Evolutionary conservation across 1,140 invertebrate genomes (phyloP).

Genomic region (Drosophila chauvacae): DNA sequence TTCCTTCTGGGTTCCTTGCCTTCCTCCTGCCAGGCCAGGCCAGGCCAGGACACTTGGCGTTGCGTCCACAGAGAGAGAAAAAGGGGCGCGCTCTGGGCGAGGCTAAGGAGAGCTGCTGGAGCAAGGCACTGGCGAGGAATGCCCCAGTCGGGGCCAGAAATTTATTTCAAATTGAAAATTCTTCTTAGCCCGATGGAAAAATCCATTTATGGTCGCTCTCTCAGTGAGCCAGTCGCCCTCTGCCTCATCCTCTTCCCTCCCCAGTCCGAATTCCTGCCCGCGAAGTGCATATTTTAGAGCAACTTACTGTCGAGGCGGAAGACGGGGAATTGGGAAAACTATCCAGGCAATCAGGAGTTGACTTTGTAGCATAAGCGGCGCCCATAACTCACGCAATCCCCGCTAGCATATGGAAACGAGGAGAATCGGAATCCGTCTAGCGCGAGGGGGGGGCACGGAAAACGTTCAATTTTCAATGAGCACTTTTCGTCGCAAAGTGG

Average conservation of each 20-base stretch:
- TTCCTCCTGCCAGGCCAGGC: not conserved
- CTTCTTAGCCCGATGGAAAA: slow-evolving; percentile 25
- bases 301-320: slow-evolving; percentile 25
- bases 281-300: slow-evolving; percentile 54
- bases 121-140: slow-evolving; percentile 14
- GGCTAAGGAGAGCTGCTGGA: not conserved
- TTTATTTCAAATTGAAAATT: slow-evolving; percentile 53
- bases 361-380: slow-evolving; percentile 56
- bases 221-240: slow-evolving; percentile 6
- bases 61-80: slow-evolving; percentile 30
- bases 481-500: slow-evolving; percentile 38
- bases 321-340: slow-evolving; percentile 33
- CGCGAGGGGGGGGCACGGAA: slow-evolving; percentile 6
- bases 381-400: slow-evolving; percentile 53
- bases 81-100: not conserved
- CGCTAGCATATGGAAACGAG: slow-evolving; percentile 38
- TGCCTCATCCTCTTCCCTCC: not conserved
- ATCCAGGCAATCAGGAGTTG: slow-evolving; percentile 55
- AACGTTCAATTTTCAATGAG: slow-evolving; percentile 58
- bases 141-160: slow-evolving; percentile 30
- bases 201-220: slow-evolving; percentile 29
- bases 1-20: slow-evolving; percentile 5
- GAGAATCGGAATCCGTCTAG: not conserved
- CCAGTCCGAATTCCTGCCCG: slow-evolving; percentile 29
- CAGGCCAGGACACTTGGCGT: slow-evolving; percentile 27